Evolutionary conservation across 2,797 vertebrate species (phyloP).

Genomic region (Vireo griseus): DNA sequence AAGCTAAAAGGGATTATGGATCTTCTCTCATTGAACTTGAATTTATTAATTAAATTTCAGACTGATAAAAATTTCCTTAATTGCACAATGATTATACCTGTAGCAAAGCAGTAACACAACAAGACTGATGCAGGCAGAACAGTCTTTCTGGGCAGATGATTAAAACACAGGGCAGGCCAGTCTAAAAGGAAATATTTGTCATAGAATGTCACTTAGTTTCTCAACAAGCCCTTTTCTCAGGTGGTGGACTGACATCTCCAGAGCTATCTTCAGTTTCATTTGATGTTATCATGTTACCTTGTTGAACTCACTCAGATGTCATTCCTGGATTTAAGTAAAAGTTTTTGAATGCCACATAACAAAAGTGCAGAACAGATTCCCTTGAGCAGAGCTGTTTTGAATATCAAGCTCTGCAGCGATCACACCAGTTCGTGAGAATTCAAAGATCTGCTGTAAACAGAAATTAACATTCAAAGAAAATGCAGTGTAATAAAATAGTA

Average conservation of each 20-base stretch:
- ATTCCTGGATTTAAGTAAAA: conserved; percentile 53
- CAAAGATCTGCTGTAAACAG: conserved; percentile 34
- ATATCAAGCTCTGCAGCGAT: conserved; percentile 17
- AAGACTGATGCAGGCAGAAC: not conserved
- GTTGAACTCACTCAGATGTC: not conserved
- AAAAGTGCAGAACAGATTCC: conserved; percentile 27
- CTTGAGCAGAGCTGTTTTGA: conserved; percentile 32
- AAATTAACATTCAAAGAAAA: conserved; percentile 56
- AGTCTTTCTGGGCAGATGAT: not conserved
- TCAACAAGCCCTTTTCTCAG: not conserved
- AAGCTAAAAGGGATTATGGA: not conserved
- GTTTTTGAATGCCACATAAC: conserved; percentile 20
- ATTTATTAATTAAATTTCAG: conserved; percentile 23
- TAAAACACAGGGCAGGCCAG: not conserved
- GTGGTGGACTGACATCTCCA: not conserved
- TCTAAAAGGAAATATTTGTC: not conserved
- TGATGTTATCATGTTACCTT: conserved; percentile 18
- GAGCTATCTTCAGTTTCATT: not conserved
- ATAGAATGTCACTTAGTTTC: not conserved
- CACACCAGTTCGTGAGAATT: conserved; percentile 16
- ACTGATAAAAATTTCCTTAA: not conserved
- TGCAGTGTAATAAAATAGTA: conserved; percentile 22
- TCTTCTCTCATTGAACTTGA: not conserved
- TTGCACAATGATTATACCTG: not conserved
- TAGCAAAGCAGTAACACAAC: not conserved